Evolutionary conservation across 2,797 vertebrate species (phyloP).

Genomic region (Centroberyx gerrardi): DNA sequence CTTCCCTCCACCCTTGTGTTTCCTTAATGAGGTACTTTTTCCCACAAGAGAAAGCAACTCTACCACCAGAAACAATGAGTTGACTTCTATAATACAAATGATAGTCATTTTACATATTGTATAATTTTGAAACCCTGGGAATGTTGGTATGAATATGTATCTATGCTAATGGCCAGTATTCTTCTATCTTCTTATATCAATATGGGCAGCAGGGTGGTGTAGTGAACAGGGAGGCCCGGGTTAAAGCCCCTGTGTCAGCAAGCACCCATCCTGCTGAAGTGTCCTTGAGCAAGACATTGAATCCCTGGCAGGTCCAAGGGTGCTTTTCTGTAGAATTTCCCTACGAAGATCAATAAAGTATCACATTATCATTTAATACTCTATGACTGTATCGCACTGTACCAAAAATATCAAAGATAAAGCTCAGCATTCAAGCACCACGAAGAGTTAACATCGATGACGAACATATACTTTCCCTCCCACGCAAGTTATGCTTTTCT

Average conservation of each 20-base stretch:
- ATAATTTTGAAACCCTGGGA: background rate
- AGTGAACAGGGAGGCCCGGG: too few relatives aligned
- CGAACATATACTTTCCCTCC: conserved; percentile 8
- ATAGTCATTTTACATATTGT: background rate
- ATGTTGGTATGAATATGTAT: too few relatives aligned
- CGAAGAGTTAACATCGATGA: background rate
- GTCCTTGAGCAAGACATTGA: background rate
- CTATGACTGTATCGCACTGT: background rate
- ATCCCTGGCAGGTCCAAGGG: background rate
- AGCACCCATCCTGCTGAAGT: background rate
- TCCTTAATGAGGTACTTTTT: background rate
- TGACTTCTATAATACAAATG: background rate
- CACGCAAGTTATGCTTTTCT: conserved; percentile 19
- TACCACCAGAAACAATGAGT: background rate
- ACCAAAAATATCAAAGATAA: conserved; percentile 3
- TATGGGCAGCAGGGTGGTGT: too few relatives aligned
- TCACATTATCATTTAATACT: too few relatives aligned
- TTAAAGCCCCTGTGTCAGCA: too few relatives aligned
- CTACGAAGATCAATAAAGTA: too few relatives aligned
- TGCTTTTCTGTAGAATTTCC: background rate
- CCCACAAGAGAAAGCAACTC: background rate
- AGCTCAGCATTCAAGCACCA: conserved; percentile 4
- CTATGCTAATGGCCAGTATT: too few relatives aligned
- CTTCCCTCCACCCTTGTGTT: background rate
- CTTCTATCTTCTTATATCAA: too few relatives aligned